Base-by-base conservation (phyloP, 2,113 vertebrate genomes). In the Nymphicus hollandicus region DNA sequence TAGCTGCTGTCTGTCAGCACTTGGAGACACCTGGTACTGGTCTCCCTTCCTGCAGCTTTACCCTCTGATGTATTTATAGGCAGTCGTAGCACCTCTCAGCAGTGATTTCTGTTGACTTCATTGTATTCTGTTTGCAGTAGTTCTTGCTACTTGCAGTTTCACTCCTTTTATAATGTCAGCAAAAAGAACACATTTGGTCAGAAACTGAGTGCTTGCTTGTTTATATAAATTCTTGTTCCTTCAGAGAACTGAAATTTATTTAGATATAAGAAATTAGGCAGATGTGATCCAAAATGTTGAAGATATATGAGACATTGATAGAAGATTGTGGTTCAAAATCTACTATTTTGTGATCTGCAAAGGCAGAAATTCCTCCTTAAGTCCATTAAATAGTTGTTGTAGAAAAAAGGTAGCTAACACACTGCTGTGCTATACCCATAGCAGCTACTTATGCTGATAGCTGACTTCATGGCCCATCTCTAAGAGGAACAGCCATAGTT, bases 91-190 rank as follows among this genome's bases (percentile, higher is more conserved):
- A 39, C 16, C 46, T 65, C 68, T 88, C 49, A 66, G 68, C 64
- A 78, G n/a, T 31, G n/a, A 81, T 90, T 93, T 93, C 82, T 93
- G n/a, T 50, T 93, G 94, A 78, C 39, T 83, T 83, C 18, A 81
- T 53, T 39, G 29, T 52, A 70, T 39, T 83, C 17, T 39, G 14
- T 35, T 86, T 86, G 74, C 31, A 65, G 15, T 73, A 58, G 33
- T 93, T 77, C 64, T 90, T 7, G 0, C 64, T 94, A 74, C 72
- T 93, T 58, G 55, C 33, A 58, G 41, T 81, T 94, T 63, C n/a
- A 53, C 8, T 77, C 43, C 22, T 86, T 61, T 61, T 72, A 41
- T 56, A 88, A 74, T n/a, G 27, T 52, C 66, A 61, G 44, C 44
- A 60, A 80, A 93, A 83, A 80, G 17, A 86, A 52, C 10, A 23